phyloP scores from a whole-genome alignment of 2,797 vertebrate species.

The Micromesistius poutassou region DNA sequence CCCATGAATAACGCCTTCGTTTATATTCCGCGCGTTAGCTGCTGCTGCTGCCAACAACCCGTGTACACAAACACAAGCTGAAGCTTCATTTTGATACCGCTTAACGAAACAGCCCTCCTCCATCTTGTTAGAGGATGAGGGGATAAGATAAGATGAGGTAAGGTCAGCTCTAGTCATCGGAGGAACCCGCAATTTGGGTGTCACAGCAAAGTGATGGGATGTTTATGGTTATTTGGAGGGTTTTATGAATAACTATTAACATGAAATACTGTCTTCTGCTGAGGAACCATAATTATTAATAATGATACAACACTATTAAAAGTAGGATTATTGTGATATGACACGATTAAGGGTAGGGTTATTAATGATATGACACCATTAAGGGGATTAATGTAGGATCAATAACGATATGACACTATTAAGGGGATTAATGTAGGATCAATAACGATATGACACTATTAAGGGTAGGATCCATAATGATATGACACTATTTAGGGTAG shows the following conservation, averaged over 20 bases:
- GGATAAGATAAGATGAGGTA: not conserved
- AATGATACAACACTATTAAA: not conserved
- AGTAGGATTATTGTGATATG: no score
- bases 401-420: no score
- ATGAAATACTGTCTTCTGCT: not conserved
- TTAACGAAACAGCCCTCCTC: not conserved
- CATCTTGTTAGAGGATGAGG: not conserved
- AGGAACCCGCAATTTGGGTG: not conserved
- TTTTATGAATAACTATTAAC: not conserved
- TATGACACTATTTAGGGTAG: no score
- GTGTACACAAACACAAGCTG: not conserved
- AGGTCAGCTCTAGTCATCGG: not conserved
- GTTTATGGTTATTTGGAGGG: not conserved
- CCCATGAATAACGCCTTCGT: conserved; percentile 5
- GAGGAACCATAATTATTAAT: not conserved
- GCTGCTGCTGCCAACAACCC: not conserved
- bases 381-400: no score
- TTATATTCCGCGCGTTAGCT: not conserved
- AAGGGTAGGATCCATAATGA: no score
- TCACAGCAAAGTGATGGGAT: not conserved
- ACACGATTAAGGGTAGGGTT: no score
- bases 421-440: not conserved
- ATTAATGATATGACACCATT: no score
- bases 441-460: not conserved
- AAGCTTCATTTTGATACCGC: not conserved